phyloP scores from a whole-genome alignment of 2,797 vertebrate species.

The Alcedo atthis region DNA sequence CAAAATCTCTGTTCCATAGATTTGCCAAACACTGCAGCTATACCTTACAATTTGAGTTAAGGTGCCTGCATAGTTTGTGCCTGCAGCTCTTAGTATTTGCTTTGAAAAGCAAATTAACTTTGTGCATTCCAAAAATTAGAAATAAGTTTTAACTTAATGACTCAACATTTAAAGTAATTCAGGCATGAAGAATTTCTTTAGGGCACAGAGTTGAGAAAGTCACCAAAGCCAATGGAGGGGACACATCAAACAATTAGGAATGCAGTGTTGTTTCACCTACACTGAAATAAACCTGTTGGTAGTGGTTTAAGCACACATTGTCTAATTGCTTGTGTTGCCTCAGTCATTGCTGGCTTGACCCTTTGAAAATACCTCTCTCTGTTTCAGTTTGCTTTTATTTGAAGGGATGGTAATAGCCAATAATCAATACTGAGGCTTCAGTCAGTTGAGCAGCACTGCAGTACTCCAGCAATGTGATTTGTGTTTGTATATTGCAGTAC shows the following conservation, averaged over 20 bases:
- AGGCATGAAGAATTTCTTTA: background rate
- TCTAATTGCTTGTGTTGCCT: background rate
- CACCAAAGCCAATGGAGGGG: background rate
- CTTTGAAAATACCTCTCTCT: background rate
- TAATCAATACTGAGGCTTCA: background rate
- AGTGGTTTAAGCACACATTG: background rate
- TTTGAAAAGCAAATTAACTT: background rate
- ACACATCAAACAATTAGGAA: background rate
- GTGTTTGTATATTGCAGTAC: background rate
- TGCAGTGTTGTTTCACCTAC: background rate
- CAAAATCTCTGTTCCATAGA: fast-evolving
- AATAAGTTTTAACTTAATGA: background rate
- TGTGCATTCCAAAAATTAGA: background rate
- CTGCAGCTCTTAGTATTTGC: background rate
- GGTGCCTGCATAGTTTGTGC: background rate
- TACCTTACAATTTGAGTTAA: background rate
- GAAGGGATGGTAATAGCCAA: background rate
- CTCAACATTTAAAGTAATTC: background rate
- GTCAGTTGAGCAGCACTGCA: background rate
- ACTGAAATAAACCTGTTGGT: background rate
- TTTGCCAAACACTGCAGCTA: background rate
- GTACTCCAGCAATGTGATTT: background rate
- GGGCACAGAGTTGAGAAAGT: background rate
- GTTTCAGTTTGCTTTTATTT: background rate
- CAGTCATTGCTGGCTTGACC: background rate